A percentile compares a stretch with the other conserved stretches of the same genome.
These are phyloP conservation scores for Trematocara nigrifrons DNA, from an alignment of 2,113 vertebrate genomes.

Conservation along the genomic window DNA sequence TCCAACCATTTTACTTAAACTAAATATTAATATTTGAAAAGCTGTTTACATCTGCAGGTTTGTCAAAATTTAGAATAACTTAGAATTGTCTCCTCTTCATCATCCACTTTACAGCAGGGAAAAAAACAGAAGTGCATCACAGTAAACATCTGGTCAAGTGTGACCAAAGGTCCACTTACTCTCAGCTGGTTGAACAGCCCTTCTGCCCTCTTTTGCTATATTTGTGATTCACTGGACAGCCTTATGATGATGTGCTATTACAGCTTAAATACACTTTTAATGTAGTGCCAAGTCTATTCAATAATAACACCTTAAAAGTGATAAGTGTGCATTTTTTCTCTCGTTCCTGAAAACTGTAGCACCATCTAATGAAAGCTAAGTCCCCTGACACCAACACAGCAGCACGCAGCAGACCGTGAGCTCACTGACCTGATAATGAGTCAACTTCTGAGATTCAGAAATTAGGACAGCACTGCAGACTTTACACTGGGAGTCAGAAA, in stretches of 20 bases:
- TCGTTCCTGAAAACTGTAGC: not conserved
- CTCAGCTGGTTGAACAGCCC: not conserved
- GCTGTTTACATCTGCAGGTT: not conserved
- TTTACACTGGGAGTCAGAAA: slow-evolving; percentile 91
- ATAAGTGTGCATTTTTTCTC: not conserved
- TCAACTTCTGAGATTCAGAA: slow-evolving; percentile 94
- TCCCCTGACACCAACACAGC: not conserved
- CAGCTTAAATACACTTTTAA: not conserved
- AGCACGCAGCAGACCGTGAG: not conserved
- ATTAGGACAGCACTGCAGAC: slow-evolving; percentile 94
- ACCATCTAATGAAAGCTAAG: not conserved
- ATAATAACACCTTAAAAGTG: not conserved
- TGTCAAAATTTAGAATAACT: not conserved
- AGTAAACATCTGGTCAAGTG: not conserved
- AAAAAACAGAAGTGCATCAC: not conserved
- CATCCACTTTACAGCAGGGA: not conserved
- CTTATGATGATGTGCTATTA: not conserved
- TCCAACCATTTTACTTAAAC: not conserved
- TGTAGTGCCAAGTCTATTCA: not conserved
- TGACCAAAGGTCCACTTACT: not conserved
- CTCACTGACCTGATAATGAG: slow-evolving; percentile 91
- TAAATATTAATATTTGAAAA: not conserved
- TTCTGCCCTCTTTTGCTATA: not conserved
- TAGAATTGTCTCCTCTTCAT: not conserved
- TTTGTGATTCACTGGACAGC: not conserved